phyloP scores from a whole-genome alignment of 2,113 vertebrate species.

The Oreochromis tanganicae region DNA sequence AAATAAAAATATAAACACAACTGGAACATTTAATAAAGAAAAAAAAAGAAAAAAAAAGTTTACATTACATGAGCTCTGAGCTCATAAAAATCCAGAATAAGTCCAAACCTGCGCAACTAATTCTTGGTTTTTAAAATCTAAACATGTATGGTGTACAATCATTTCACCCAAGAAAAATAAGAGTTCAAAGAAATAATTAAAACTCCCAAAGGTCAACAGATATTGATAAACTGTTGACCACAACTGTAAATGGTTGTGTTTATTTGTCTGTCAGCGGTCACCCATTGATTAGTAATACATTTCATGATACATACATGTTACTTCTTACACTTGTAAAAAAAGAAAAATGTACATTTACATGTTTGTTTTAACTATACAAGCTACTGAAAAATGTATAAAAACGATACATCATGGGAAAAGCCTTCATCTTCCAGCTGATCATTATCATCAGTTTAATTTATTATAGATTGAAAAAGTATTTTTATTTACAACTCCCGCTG shows the following conservation, averaged over 20 bases:
- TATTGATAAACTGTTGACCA: not conserved
- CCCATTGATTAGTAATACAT: not conserved
- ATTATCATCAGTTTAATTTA: not conserved
- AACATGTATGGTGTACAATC: not conserved
- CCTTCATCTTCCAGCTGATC: not conserved
- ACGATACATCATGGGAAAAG: not conserved
- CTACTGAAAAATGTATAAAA: not conserved
- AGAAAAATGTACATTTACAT: not conserved
- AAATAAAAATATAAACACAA: not conserved
- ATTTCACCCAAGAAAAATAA: not conserved
- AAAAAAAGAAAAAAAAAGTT: not conserved
- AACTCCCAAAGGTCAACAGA: not conserved
- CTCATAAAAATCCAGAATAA: not conserved
- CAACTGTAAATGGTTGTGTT: not conserved
- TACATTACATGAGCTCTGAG: not conserved
- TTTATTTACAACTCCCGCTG: not conserved
- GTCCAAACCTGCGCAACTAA: not conserved
- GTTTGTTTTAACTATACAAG: not conserved
- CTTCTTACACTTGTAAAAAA: not conserved
- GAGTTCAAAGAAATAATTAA: not conserved
- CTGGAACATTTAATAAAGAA: not conserved
- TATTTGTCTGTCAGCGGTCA: not conserved
- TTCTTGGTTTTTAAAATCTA: not conserved
- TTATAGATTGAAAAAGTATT: not conserved
- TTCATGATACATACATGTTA: not conserved